phyloP scores from a whole-genome alignment of 64 coral and sea anemone species.

The Actinia equina region DNA sequence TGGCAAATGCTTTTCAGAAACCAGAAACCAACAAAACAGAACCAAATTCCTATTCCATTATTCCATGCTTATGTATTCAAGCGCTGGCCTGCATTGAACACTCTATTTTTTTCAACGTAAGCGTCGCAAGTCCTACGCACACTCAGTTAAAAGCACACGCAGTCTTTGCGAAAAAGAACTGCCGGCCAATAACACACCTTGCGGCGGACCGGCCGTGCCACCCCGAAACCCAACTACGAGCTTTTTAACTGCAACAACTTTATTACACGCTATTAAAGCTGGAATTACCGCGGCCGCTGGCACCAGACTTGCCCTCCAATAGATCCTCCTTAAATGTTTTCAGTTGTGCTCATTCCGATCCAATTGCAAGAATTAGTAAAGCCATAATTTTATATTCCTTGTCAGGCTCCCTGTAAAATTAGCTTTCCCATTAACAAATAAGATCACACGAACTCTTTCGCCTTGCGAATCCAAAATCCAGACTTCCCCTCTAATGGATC shows the following conservation, averaged over 20 bases:
- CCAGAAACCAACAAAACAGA: slow-evolving; percentile 34
- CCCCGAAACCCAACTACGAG: slow-evolving; percentile 25
- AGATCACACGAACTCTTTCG: too few species aligned
- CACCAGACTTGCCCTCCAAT: too few species aligned
- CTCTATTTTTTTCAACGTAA: slow-evolving; percentile 28
- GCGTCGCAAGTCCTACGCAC: neutral
- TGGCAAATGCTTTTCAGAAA: slow-evolving; percentile 14
- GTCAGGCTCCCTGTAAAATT: too few species aligned
- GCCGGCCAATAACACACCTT: neutral
- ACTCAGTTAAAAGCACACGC: slow-evolving; percentile 19
- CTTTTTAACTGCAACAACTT: neutral
- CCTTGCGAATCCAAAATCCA: too few species aligned
- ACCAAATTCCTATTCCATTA: slow-evolving; percentile 37
- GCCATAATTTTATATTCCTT: too few species aligned
- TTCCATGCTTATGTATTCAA: slow-evolving; percentile 35
- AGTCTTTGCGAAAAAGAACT: neutral
- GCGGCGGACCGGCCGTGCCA: neutral
- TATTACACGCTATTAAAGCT: neutral
- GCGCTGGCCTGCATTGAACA: slow-evolving; percentile 29
- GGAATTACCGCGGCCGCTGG: neutral
- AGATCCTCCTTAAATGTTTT: too few species aligned
- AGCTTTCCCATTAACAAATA: too few species aligned
- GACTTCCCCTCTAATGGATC: too few species aligned
- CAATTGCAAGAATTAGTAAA: too few species aligned
- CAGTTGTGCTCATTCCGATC: too few species aligned